Evolutionary conservation across 2,113 vertebrate genomes (phyloP).

Genomic region (Dolichallabes microphthalmus): DNA sequence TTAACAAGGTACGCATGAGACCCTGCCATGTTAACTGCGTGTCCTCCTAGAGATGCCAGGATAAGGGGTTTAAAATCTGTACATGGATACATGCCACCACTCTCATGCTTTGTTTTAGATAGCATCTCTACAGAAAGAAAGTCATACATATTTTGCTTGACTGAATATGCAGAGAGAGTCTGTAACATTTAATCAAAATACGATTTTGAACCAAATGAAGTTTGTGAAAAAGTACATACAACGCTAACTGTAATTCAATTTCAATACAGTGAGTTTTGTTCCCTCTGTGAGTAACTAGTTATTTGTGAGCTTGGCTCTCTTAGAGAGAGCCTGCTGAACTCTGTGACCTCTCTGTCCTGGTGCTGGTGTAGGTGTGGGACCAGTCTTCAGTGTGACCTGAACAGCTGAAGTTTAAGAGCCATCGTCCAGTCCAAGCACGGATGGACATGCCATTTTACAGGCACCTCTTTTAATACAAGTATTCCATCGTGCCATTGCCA

Average conservation of each 20-base stretch:
- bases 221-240: conserved; percentile 8
- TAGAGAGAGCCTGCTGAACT: conserved; percentile 37
- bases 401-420: conserved; percentile 41
- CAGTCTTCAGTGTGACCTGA: conserved; percentile 93
- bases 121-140: neutral
- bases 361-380: conserved; percentile 76
- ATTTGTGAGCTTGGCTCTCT: conserved; percentile 31
- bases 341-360: conserved; percentile 46
- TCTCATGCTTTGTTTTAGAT: neutral
- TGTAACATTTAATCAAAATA: neutral
- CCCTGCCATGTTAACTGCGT: conserved; percentile 47
- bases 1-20: conserved; percentile 85
- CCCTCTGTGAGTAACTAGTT: conserved; percentile 34
- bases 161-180: neutral
- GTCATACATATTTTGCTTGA: neutral
- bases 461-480: conserved; percentile 39
- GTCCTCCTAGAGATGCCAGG: conserved; percentile 34
- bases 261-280: conserved; percentile 11
- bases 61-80: conserved; percentile 24
- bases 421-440: conserved; percentile 43
- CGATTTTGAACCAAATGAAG: neutral
- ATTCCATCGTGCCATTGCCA: conserved; percentile 52
- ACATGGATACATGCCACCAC: conserved; percentile 17
- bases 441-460: conserved; percentile 51
- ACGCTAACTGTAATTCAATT: conserved; percentile 13